Evolutionary conservation across 2,888 invertebrate species (phyloP).

Genomic region (Limnephilus lunatus): DNA sequence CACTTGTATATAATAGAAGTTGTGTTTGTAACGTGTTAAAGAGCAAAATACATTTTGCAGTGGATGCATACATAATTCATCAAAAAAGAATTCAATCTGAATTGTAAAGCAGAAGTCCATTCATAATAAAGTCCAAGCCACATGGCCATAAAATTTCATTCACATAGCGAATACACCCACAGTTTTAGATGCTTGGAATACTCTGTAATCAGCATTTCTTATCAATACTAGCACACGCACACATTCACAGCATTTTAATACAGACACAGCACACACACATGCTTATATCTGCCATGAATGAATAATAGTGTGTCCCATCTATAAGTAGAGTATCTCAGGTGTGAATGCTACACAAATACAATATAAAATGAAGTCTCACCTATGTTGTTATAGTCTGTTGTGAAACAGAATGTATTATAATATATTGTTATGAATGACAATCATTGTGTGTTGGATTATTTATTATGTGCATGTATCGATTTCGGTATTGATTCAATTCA

Average conservation of each 20-base stretch:
- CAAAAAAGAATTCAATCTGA: not conserved
- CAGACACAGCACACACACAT: not conserved
- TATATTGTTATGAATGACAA: not conserved
- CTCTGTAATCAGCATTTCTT: not conserved
- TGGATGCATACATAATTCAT: not conserved
- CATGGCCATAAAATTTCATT: not conserved
- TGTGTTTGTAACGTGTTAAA: not conserved
- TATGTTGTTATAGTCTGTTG: not conserved
- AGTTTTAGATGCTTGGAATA: not conserved
- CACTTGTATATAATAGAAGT: too few species aligned
- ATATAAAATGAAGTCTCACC: not conserved
- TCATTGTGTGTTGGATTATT: not conserved
- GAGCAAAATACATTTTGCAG: not conserved
- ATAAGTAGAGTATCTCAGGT: not conserved
- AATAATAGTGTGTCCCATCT: not conserved
- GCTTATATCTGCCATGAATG: not conserved
- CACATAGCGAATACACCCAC: constrained; percentile 1
- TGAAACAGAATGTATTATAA: not conserved
- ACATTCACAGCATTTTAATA: not conserved
- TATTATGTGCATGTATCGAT: not conserved
- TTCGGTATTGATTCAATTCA: not conserved
- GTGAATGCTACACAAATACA: not conserved
- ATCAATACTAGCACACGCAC: not conserved
- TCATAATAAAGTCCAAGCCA: not conserved
- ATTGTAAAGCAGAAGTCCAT: not conserved